A percentile compares a stretch with the other conserved stretches of the same genome.
Evolutionary conservation across 2,113 vertebrate species (phyloP).

Genomic region (Pterocles burchelli): DNA sequence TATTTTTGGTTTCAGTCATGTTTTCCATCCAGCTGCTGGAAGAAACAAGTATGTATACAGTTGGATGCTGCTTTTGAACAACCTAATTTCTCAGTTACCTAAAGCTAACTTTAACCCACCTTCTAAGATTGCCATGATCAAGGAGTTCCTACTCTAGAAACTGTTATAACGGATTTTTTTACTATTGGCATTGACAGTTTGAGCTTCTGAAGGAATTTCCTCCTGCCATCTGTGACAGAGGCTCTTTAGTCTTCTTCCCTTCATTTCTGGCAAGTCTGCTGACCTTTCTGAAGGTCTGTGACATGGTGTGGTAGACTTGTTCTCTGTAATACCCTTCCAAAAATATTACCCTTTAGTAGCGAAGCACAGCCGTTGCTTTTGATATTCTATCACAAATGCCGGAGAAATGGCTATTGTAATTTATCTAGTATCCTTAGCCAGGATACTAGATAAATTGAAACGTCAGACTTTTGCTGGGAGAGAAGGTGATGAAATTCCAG

Average conservation of each 20-base stretch:
- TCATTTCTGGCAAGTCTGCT: conserved; percentile 29
- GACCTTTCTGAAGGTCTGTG: conserved; percentile 29
- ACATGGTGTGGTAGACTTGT: conserved; percentile 61
- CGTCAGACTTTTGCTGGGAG: not conserved
- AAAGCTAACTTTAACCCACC: not conserved
- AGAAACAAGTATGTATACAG: not conserved
- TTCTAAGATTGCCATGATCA: not conserved
- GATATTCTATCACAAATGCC: conserved; percentile 14
- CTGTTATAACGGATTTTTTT: conserved; percentile 8
- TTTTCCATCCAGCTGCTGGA: not conserved
- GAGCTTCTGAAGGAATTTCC: conserved; percentile 44
- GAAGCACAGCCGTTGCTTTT: conserved; percentile 8
- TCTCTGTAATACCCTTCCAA: conserved; percentile 68
- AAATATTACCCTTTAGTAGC: conserved; percentile 35
- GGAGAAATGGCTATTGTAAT: not conserved
- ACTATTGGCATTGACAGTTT: conserved; percentile 25
- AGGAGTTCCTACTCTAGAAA: not conserved
- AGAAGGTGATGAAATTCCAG: conserved; percentile 35
- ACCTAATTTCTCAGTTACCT: not conserved
- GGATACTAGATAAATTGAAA: too few relatives aligned
- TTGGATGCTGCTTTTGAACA: not conserved
- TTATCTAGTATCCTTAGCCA: too few relatives aligned
- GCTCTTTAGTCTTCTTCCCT: not conserved
- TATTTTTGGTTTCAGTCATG: not conserved
- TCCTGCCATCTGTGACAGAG: conserved; percentile 18